Conservation (phyloP, 2,797 vertebrate species). For the Valencia hispanica region DNA sequence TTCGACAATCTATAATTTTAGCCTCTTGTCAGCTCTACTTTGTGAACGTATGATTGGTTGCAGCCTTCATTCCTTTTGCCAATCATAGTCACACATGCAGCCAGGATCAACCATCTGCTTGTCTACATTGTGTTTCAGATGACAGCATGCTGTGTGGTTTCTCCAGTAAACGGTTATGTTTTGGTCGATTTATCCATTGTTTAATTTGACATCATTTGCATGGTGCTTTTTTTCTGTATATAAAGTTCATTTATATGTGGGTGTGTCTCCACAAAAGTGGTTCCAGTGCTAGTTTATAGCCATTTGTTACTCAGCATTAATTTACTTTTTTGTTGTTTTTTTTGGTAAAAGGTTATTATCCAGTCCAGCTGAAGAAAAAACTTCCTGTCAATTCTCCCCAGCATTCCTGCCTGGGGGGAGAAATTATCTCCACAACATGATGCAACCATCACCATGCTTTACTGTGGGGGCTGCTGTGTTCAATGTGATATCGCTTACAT, state of each 20-base stretch:
- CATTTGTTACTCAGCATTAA: not conserved
- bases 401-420: not conserved
- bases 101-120: slow-evolving; percentile 43
- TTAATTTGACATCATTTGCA: slow-evolving; percentile 39
- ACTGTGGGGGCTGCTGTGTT: not conserved
- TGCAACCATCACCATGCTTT: not conserved
- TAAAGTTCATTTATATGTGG: not conserved
- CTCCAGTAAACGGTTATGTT: slow-evolving; percentile 15
- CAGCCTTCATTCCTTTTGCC: slow-evolving; percentile 35
- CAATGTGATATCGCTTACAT: not conserved
- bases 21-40: slow-evolving; percentile 21
- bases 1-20: not conserved
- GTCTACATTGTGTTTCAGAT: slow-evolving; percentile 34
- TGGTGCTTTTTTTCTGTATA: not conserved
- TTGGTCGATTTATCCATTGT: slow-evolving; percentile 47
- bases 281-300: not conserved
- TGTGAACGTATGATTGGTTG: slow-evolving; percentile 35
- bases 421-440: not conserved
- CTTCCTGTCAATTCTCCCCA: not conserved
- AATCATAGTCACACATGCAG: slow-evolving; percentile 35
- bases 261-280: not conserved
- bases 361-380: not conserved
- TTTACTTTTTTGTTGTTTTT: not conserved
- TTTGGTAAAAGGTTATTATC: not conserved
- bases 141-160: slow-evolving; percentile 57